These are phyloP conservation scores for Stenodera caucasica DNA, from an alignment of 2,888 invertebrate species.

Conservation along the genomic window DNA sequence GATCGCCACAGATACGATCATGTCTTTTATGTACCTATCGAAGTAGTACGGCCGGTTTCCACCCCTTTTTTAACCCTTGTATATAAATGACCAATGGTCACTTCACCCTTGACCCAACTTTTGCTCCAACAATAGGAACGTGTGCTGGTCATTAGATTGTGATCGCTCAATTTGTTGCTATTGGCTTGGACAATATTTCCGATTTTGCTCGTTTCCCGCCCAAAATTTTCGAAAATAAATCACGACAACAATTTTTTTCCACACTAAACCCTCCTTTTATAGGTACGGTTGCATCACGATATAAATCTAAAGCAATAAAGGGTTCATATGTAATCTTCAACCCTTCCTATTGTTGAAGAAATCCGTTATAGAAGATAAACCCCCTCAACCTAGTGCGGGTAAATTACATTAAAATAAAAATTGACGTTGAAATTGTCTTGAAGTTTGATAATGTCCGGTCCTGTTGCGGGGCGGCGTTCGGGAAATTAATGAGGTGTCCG, in stretches of 20 bases:
- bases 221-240: too few relatives aligned
- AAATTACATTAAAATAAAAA: too few relatives aligned
- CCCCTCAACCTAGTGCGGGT: too few relatives aligned
- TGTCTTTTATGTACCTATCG: too few relatives aligned
- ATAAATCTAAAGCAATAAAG: constrained; percentile 45
- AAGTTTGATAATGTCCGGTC: constrained; percentile 5
- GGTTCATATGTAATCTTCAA: constrained; percentile 43
- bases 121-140: constrained; percentile 15
- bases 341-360: constrained; percentile 44
- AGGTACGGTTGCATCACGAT: constrained; percentile 39
- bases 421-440: constrained; percentile 6
- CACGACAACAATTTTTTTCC: constrained; percentile 31
- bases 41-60: background rate
- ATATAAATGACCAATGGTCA: constrained; percentile 26
- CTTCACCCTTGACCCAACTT: constrained; percentile 25
- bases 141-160: constrained; percentile 14
- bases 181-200: background rate
- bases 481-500: constrained; percentile 50
- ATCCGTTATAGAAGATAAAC: constrained; percentile 44
- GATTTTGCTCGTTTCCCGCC: background rate
- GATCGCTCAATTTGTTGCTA: background rate
- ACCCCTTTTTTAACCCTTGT: constrained; percentile 10
- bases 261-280: too few relatives aligned
- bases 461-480: constrained; percentile 35
- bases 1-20: too few relatives aligned